Conservation (phyloP, 2,797 vertebrate genomes). For the Melanotaenia boesemani region DNA sequence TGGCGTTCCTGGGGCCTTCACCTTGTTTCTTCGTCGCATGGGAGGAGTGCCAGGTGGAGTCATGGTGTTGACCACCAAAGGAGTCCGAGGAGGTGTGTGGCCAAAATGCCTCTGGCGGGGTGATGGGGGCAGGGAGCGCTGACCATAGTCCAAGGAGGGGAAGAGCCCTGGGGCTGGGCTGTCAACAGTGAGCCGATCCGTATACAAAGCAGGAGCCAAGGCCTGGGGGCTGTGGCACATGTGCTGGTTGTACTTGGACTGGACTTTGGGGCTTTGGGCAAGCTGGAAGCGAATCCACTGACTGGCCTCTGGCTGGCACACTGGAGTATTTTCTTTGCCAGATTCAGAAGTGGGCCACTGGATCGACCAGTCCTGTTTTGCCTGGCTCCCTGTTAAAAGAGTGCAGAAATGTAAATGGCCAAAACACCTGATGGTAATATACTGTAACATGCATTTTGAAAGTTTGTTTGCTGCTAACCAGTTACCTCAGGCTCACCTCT, state of each 20-base stretch:
- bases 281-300: conserved; percentile 92
- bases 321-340: conserved; percentile 92
- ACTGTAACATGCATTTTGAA: neutral
- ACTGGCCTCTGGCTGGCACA: conserved; percentile 85
- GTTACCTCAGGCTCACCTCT: neutral
- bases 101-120: conserved; percentile 92
- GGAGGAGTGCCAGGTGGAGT: conserved; percentile 93
- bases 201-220: conserved; percentile 79
- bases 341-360: conserved; percentile 94
- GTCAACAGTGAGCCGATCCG: conserved; percentile 91
- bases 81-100: conserved; percentile 93
- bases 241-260: conserved; percentile 90
- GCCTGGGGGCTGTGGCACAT: conserved; percentile 87
- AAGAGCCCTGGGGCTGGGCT: conserved; percentile 85
- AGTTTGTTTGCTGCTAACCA: neutral
- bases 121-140: conserved; percentile 92
- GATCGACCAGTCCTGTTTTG: conserved; percentile 97
- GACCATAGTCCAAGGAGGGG: conserved; percentile 86
- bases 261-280: conserved; percentile 91
- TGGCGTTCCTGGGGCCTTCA: conserved; percentile 94
- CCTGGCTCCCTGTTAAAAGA: conserved; percentile 87
- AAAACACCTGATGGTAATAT: conserved; percentile 1
- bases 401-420: conserved; percentile 21
- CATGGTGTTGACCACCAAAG: conserved; percentile 91
- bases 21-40: conserved; percentile 89